Evolutionary conservation across 2,113 vertebrate species (phyloP).

Genomic region (Embiotoca jacksoni): DNA sequence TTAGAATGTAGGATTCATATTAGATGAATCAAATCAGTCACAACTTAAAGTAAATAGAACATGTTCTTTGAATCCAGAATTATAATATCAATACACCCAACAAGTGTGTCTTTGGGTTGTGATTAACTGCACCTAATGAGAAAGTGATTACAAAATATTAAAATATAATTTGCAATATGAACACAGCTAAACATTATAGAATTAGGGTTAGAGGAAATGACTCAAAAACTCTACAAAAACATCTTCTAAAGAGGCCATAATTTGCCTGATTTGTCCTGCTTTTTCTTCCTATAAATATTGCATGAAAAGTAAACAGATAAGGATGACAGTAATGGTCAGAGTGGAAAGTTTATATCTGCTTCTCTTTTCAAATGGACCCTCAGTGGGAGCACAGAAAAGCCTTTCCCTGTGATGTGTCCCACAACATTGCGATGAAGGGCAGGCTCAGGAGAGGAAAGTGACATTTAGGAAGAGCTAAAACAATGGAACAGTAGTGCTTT

Average conservation of each 20-base stretch:
- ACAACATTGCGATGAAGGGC: constrained; percentile 67
- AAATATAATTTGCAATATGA: background rate
- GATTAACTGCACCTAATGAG: background rate
- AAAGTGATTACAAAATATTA: background rate
- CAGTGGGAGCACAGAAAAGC: constrained; percentile 58
- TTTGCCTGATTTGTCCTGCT: constrained; percentile 59
- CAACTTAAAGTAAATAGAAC: background rate
- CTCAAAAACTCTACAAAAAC: constrained; percentile 1
- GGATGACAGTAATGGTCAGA: constrained; percentile 57
- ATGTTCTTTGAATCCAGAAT: background rate
- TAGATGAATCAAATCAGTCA: constrained; percentile 12
- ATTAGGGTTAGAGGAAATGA: background rate
- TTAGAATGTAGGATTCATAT: constrained; percentile 14
- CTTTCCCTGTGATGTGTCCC: constrained; percentile 65
- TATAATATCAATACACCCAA: too few species aligned
- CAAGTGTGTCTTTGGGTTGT: too few species aligned
- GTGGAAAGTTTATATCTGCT: constrained; percentile 27
- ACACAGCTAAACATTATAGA: background rate
- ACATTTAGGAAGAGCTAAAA: constrained; percentile 84
- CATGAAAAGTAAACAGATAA: constrained; percentile 61
- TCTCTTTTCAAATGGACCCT: constrained; percentile 67
- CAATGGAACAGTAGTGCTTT: constrained; percentile 82
- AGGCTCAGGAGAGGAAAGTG: constrained; percentile 82
- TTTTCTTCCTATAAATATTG: constrained; percentile 63
- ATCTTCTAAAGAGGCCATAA: constrained; percentile 21